Conservation (phyloP, 2,113 vertebrate genomes). For the Microtus richardsoni region DNA sequence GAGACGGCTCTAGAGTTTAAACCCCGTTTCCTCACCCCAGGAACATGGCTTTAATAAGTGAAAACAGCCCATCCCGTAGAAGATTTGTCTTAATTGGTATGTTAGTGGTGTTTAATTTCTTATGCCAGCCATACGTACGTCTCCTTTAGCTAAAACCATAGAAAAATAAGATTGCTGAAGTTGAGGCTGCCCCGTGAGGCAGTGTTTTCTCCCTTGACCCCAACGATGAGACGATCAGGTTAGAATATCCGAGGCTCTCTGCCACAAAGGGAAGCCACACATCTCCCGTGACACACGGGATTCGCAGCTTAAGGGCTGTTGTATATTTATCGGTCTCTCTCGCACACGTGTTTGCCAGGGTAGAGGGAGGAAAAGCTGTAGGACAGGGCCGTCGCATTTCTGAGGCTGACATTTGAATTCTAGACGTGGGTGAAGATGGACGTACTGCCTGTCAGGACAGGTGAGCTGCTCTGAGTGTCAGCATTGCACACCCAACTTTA, state of each 20-base stretch:
- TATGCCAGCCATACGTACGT: neutral
- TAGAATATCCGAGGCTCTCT: neutral
- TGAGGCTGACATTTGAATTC: neutral
- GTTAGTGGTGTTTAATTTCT: neutral
- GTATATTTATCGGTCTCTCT: accelerated
- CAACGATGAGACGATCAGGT: neutral
- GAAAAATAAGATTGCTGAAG: neutral
- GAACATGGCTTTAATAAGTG: neutral
- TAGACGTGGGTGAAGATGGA: neutral
- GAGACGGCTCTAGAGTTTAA: neutral
- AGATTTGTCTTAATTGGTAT: neutral
- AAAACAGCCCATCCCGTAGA: neutral
- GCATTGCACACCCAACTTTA: neutral
- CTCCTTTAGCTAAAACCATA: neutral
- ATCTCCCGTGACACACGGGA: accelerated
- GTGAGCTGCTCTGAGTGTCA: accelerated
- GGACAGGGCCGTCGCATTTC: neutral
- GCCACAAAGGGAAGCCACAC: neutral
- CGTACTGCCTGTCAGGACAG: neutral
- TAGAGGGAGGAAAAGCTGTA: neutral
- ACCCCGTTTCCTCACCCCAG: neutral
- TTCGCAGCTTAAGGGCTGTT: too few species aligned
- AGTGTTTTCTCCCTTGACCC: neutral
- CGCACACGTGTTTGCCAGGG: too few species aligned
- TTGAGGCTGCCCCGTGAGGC: neutral